Evolutionary conservation across 2,113 vertebrate genomes (phyloP).

Genomic region (Vimba vimba): DNA sequence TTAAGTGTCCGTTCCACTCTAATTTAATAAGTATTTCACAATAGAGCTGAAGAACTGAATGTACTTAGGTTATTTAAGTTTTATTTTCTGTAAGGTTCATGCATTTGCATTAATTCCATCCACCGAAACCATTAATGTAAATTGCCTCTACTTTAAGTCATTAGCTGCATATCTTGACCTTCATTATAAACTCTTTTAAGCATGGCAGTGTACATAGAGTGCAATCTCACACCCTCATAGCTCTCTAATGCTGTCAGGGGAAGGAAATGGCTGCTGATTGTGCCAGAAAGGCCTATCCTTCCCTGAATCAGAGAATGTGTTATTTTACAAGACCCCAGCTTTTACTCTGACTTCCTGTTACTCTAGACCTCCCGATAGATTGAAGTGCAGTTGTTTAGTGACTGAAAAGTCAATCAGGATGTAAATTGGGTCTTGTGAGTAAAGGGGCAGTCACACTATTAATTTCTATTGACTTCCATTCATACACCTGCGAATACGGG

Average conservation of each 20-base stretch:
- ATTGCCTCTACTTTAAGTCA: conserved; percentile 14
- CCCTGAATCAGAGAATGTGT: conserved; percentile 13
- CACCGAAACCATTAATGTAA: not conserved
- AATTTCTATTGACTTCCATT: too few species aligned
- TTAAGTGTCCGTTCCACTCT: not conserved
- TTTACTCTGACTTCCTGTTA: conserved; percentile 22
- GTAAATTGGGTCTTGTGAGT: not conserved
- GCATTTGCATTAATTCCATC: not conserved
- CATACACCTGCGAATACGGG: too few species aligned
- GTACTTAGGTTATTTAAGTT: not conserved
- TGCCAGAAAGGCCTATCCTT: conserved; percentile 32
- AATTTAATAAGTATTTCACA: not conserved
- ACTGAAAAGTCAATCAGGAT: not conserved
- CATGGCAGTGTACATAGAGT: not conserved
- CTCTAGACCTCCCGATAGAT: not conserved
- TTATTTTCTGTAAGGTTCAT: not conserved
- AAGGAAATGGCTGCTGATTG: conserved; percentile 43
- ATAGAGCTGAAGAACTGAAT: not conserved
- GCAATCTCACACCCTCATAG: not conserved
- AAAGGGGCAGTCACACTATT: too few species aligned
- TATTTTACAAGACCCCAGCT: conserved; percentile 18
- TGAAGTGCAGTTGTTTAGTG: not conserved
- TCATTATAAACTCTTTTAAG: not conserved
- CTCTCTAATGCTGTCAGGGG: conserved; percentile 5
- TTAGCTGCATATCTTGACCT: conserved; percentile 10